Evolutionary conservation across 2,113 vertebrate genomes (phyloP).

Genomic region (Holacanthus passer): DNA sequence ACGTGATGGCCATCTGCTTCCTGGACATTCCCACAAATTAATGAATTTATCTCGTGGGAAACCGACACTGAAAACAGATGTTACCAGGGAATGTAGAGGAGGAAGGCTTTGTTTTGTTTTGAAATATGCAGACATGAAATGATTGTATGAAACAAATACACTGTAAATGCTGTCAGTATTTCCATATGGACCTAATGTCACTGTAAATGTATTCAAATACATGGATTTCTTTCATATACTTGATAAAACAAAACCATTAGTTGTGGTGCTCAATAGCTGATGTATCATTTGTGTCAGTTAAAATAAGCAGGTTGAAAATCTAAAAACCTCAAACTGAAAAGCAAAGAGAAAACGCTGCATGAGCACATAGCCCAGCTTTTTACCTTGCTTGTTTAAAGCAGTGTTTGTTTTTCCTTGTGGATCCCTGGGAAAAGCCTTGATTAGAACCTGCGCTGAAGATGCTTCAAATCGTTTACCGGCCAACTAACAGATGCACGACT

Average conservation of each 20-base stretch:
- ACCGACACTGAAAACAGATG: conserved; percentile 73
- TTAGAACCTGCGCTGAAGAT: conserved; percentile 15
- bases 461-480: conserved; percentile 13
- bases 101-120: neutral
- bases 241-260: neutral
- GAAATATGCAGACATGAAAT: neutral
- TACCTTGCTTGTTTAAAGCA: neutral
- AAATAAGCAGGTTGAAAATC: neutral
- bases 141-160: neutral
- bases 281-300: neutral
- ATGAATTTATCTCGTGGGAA: conserved; percentile 73
- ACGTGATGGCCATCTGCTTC: conserved; percentile 70
- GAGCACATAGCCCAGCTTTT: conserved; percentile 50
- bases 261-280: neutral
- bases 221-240: neutral
- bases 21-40: conserved; percentile 68
- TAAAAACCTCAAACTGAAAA: neutral
- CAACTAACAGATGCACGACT: conserved; percentile 28
- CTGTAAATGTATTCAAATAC: too few species aligned
- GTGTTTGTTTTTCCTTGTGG: neutral
- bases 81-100: conserved; percentile 34
- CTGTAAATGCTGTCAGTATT: neutral
- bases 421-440: conserved; percentile 4
- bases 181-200: too few species aligned
- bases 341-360: neutral